These are phyloP conservation scores for Phyllostomus discolor DNA, from an alignment of 2,113 vertebrate genomes.

Conservation along the genomic window DNA sequence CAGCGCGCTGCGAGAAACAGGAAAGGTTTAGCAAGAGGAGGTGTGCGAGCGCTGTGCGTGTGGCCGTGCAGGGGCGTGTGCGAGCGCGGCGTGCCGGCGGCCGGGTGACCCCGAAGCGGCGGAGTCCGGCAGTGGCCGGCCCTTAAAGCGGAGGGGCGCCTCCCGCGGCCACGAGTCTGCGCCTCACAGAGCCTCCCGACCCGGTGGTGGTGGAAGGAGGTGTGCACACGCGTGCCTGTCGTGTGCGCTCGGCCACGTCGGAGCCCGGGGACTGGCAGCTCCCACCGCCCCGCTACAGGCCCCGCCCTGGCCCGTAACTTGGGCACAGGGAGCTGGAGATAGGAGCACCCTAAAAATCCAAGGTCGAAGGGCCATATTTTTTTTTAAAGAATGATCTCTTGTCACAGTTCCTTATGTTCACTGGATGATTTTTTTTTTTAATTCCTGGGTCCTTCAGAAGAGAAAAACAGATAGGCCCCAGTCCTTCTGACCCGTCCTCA, in stretches of 20 bases:
- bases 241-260: not conserved
- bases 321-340: not conserved
- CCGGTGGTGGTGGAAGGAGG: not conserved
- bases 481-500: not conserved
- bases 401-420: not conserved
- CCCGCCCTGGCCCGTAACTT: rapidly evolving
- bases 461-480: not conserved
- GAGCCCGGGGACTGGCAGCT: not conserved
- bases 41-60: slow-evolving; percentile 48
- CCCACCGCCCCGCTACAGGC: too few relatives aligned
- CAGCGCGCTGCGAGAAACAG: slow-evolving; percentile 65
- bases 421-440: not conserved
- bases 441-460: not conserved
- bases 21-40: slow-evolving; percentile 78
- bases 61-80: too few relatives aligned
- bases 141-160: not conserved
- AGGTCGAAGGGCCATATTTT: not conserved
- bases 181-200: not conserved
- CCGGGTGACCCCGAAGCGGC: not conserved
- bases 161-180: not conserved
- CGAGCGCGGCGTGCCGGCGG: not conserved
- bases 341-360: not conserved
- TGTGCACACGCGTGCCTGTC: not conserved
- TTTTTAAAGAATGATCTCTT: not conserved
- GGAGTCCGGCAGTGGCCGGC: not conserved